phyloP scores from a whole-genome alignment of 1,140 invertebrate genomes.

The Drosophila sproati region DNA sequence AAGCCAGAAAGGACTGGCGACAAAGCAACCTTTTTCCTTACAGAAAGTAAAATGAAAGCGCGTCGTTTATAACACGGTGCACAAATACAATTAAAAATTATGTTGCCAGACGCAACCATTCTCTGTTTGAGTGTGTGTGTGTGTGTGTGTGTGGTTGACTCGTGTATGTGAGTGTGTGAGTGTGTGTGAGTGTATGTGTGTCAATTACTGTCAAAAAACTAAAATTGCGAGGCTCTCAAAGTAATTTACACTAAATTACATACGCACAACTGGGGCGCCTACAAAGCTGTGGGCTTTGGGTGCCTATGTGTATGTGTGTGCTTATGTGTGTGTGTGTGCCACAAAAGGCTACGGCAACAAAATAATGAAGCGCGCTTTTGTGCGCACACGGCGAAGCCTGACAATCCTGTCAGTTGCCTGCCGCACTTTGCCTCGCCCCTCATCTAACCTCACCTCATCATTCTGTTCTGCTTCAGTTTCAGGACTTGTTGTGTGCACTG shows the following conservation, averaged over 20 bases:
- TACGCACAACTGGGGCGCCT: constrained; percentile 66
- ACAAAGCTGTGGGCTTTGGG: constrained; percentile 40
- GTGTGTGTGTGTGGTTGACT: constrained; percentile 18
- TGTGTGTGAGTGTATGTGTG: constrained; percentile 25
- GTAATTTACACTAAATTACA: constrained; percentile 78
- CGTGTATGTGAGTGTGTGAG: constrained; percentile 29
- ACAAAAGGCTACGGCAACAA: constrained; percentile 67
- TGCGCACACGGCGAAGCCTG: constrained; percentile 59
- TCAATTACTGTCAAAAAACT: constrained; percentile 49
- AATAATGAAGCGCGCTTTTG: constrained; percentile 75
- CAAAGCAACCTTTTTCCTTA: constrained; percentile 28
- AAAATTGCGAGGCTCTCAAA: constrained; percentile 65
- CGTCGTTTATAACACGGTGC: constrained; percentile 59
- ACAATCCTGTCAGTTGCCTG: constrained; percentile 27
- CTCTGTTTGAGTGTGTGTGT: constrained; percentile 23
- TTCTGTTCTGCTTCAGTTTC: constrained; percentile 1
- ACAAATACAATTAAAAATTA: constrained; percentile 77
- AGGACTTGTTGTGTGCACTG: constrained; percentile 28
- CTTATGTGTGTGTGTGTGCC: constrained; percentile 17
- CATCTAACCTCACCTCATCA: not conserved
- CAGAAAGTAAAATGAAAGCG: constrained; percentile 50
- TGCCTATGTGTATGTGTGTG: constrained; percentile 23
- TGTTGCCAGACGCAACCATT: constrained; percentile 50
- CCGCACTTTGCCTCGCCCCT: not conserved
- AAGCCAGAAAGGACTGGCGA: constrained; percentile 3